Evolutionary conservation across 2,113 vertebrate species (phyloP).

Genomic region (Bolborhynchus lineola): DNA sequence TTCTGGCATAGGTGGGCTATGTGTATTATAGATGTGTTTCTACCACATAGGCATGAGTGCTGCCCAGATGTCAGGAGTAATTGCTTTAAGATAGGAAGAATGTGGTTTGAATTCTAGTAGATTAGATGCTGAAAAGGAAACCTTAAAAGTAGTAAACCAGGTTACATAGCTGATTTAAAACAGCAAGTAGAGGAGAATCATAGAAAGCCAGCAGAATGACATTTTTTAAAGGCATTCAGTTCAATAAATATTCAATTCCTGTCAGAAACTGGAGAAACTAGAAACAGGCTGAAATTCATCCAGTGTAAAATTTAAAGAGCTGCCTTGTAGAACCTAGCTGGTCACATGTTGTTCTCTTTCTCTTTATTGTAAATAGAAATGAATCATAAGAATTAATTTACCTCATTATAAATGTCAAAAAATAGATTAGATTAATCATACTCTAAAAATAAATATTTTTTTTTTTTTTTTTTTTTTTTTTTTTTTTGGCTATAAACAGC

Average conservation of each 20-base stretch:
- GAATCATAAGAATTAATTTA: neutral
- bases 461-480: neutral
- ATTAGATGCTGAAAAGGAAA: neutral
- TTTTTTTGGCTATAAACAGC: neutral
- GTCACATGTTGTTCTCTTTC: neutral
- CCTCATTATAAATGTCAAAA: neutral
- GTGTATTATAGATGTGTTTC: neutral
- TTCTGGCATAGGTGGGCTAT: neutral
- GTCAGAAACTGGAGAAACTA: neutral
- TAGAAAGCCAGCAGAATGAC: neutral
- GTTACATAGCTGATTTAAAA: neutral
- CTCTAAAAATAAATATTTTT: neutral
- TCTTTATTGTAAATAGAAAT: neutral
- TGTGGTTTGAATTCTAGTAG: neutral
- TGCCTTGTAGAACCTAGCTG: neutral
- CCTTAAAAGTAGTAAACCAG: neutral
- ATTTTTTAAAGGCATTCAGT: neutral
- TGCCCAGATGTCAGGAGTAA: neutral
- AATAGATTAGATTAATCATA: neutral
- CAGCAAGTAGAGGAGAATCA: accelerated
- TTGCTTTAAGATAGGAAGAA: neutral
- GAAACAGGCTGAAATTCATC: neutral
- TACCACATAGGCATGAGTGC: neutral
- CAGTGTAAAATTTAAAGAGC: neutral
- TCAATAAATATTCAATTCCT: neutral